These are phyloP conservation scores for Plestiodon gilberti DNA, from an alignment of 2,113 vertebrate genomes.

Conservation along the genomic window DNA sequence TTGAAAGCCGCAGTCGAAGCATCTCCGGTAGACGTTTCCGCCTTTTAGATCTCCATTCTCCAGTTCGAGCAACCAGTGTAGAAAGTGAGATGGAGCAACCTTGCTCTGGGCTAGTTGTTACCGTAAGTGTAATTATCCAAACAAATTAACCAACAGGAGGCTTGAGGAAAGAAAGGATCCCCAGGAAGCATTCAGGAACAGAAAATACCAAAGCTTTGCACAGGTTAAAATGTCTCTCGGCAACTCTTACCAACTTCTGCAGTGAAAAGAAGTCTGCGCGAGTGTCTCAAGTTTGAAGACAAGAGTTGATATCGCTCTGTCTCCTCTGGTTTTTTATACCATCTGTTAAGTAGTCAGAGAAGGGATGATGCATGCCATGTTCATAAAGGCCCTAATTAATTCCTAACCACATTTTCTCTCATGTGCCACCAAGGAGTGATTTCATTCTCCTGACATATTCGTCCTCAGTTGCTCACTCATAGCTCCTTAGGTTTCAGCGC, in stretches of 20 bases:
- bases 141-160: too few relatives aligned
- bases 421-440: not conserved
- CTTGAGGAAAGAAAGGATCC: too few relatives aligned
- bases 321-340: not conserved
- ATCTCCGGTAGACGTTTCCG: too few relatives aligned
- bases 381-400: not conserved
- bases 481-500: not conserved
- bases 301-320: not conserved
- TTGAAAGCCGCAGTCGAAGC: too few relatives aligned
- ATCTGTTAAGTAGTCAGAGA: not conserved
- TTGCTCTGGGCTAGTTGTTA: too few relatives aligned
- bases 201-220: too few relatives aligned
- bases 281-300: not conserved
- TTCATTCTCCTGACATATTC: not conserved
- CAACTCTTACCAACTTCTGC: not conserved
- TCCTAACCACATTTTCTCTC: not conserved
- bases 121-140: too few relatives aligned
- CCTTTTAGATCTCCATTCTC: too few relatives aligned
- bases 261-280: not conserved
- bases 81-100: too few relatives aligned
- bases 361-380: not conserved
- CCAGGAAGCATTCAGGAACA: too few relatives aligned
- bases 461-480: not conserved
- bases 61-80: too few relatives aligned
- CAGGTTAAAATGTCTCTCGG: too few relatives aligned